Evolutionary conservation across 2,888 invertebrate genomes (phyloP), one percentile per base, ranked within the genome.

Genomic region (Ceratothoa steindachneri): DNA sequence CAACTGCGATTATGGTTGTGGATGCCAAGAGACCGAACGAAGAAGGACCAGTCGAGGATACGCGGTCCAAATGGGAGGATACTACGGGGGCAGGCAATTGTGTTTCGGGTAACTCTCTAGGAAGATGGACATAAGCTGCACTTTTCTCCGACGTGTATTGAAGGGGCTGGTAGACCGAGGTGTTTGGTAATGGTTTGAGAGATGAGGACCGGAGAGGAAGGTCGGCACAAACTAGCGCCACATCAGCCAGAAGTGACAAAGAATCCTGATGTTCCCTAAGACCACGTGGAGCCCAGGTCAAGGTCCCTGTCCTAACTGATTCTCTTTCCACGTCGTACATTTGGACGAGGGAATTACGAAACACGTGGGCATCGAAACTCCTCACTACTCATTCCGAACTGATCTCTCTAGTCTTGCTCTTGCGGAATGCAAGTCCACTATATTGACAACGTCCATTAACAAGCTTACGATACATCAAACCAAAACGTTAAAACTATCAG

Each of bases 221-320:
- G 53, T 75, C 75, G 1, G 78, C 75, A 64, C 73, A 75, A 28
- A 75, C 73, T 1, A 78, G 70, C 31, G 78, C 78, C 28, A 78
- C 75, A 64, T 78, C 78, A 2, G 78, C 78, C 24, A 78, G 69
- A 27, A 78, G 67, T 2, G 78, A 75, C 55, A 78, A 68, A n/a
- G 75, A 73, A 30, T 77, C 77, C 30, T 74, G 74, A 19, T 72
- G 77, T 64, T 30, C 60, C 24, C 22, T n/a, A 22, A 15, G 41
- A 15, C 15, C 41, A 41, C 41, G 5, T 9, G 41, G 41, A 41
- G 15, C 15, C 41, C 41, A 41, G 41, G 5, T 41, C 15, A 41
- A 41, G 41, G 5, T 15, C 41, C 41, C 41, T 41, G 41, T 41
- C 15, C 15, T 5, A 15, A 41, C 5, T 41, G 41, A 41, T 41